Evolutionary conservation across 2,888 invertebrate species (phyloP).

Genomic region (Ophioninae sp.): DNA sequence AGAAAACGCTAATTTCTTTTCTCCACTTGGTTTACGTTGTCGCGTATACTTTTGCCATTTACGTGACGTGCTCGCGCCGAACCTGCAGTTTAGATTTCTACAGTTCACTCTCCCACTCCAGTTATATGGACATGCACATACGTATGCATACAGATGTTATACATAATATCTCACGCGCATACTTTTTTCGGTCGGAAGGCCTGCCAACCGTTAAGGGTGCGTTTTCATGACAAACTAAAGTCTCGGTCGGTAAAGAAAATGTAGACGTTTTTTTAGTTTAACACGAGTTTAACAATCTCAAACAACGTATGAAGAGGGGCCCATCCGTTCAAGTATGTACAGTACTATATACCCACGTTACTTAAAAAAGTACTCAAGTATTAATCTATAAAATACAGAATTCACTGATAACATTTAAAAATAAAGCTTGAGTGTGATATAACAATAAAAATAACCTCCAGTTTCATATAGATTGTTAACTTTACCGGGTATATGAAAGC

Average conservation of each 20-base stretch:
- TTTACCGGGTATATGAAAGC: too few relatives aligned
- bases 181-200: neutral
- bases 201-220: constrained; percentile 2
- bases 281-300: too few relatives aligned
- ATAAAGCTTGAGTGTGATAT: too few relatives aligned
- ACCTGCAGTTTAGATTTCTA: constrained; percentile 60
- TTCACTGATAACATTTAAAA: too few relatives aligned
- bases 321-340: too few relatives aligned
- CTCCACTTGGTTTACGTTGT: constrained; percentile 66
- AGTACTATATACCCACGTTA: too few relatives aligned
- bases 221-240: constrained; percentile 15
- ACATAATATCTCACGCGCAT: constrained; percentile 8
- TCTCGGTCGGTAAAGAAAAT: constrained; percentile 20
- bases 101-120: constrained; percentile 37
- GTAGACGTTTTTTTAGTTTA: too few relatives aligned
- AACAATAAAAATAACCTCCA: too few relatives aligned
- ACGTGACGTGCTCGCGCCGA: constrained; percentile 69
- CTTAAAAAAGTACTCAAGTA: too few relatives aligned
- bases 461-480: too few relatives aligned
- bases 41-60: constrained; percentile 71
- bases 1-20: constrained; percentile 52
- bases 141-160: constrained; percentile 21
- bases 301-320: too few relatives aligned
- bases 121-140: neutral
- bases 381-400: too few relatives aligned